Evolutionary conservation across 2,888 invertebrate genomes (phyloP).

Genomic region (Lasioglossum lativentre): DNA sequence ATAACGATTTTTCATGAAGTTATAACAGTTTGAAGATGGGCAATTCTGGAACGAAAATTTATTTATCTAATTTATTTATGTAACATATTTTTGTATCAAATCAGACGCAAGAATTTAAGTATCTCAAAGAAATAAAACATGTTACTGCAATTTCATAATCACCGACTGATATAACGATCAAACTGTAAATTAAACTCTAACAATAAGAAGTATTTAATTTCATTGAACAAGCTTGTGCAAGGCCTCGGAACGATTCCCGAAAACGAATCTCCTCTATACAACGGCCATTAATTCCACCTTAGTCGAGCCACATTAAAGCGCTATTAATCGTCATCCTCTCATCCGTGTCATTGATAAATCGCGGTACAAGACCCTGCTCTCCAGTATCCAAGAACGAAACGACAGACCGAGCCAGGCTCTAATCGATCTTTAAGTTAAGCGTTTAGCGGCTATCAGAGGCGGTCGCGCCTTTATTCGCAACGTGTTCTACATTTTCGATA

Average conservation of each 20-base stretch:
- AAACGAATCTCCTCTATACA: neutral
- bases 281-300: constrained; percentile 14
- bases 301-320: constrained; percentile 19
- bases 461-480: constrained; percentile 12
- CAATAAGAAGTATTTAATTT: neutral
- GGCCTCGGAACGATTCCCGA: neutral
- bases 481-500: constrained; percentile 54
- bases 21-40: too few relatives aligned
- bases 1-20: too few relatives aligned
- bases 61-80: too few relatives aligned
- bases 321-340: constrained; percentile 35
- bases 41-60: too few relatives aligned
- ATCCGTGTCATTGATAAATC: constrained; percentile 32
- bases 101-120: too few relatives aligned
- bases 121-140: too few relatives aligned
- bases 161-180: neutral
- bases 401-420: constrained; percentile 28
- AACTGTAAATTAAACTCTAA: neutral
- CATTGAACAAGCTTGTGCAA: neutral
- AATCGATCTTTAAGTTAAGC: constrained; percentile 60
- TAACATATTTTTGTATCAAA: too few relatives aligned
- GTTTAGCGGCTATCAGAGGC: constrained; percentile 43
- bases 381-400: neutral
- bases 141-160: too few relatives aligned
- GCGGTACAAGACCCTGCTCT: neutral